Percentiles rank a stretch among this genome's conserved stretches.
Evolutionary conservation across 1,140 invertebrate species (phyloP).

Genomic region (Papilio dardanus): DNA sequence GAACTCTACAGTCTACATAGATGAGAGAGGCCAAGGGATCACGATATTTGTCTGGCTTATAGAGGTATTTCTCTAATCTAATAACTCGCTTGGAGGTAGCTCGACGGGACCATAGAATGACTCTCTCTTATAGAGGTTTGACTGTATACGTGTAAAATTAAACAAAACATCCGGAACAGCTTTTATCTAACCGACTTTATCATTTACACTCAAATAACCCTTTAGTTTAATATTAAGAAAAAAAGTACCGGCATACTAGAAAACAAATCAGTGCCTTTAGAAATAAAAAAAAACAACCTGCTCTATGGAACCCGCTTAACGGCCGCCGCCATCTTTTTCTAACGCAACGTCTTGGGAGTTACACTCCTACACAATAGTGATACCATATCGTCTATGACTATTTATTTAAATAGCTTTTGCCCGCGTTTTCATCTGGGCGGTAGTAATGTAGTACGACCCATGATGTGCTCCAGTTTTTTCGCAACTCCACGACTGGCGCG

Average conservation of each 20-base stretch:
- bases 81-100: too few relatives aligned
- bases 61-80: too few relatives aligned
- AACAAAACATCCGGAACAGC: constrained; percentile 3
- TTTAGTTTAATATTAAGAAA: neutral
- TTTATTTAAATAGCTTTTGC: too few relatives aligned
- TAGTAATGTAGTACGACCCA: too few relatives aligned
- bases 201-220: constrained; percentile 19
- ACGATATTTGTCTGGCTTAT: too few relatives aligned
- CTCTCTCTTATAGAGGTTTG: too few relatives aligned
- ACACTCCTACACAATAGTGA: constrained; percentile 22
- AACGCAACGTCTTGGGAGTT: constrained; percentile 29
- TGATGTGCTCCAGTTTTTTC: too few relatives aligned
- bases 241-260: constrained; percentile 31
- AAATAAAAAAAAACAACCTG: constrained; percentile 34
- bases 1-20: too few relatives aligned
- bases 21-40: too few relatives aligned
- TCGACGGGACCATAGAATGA: too few relatives aligned
- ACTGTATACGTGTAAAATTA: constrained; percentile 3
- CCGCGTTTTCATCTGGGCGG: too few relatives aligned
- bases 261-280: constrained; percentile 31
- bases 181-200: constrained; percentile 18
- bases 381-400: neutral
- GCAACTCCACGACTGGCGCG: too few relatives aligned
- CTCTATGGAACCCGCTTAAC: constrained; percentile 32
- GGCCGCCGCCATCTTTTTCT: constrained; percentile 30